These are phyloP conservation scores for Drosophila rhopaloa DNA, from an alignment of 1,140 invertebrate species.

Conservation along the genomic window DNA sequence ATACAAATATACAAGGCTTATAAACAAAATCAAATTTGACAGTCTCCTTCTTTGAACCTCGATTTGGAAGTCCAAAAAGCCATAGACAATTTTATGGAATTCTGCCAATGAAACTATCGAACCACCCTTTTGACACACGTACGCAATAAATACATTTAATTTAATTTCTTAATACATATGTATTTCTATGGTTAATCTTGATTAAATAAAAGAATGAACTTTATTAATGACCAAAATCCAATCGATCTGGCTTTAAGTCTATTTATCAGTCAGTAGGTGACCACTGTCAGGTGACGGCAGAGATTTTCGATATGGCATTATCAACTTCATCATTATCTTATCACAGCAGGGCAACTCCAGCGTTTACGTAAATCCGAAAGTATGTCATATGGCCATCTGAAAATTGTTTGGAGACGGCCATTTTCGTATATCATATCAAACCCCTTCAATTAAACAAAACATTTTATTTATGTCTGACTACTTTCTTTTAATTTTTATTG, in stretches of 20 bases:
- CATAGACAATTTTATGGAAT: too few relatives aligned
- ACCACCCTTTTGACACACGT: too few relatives aligned
- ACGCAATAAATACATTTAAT: too few relatives aligned
- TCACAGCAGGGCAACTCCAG: conserved; percentile 26
- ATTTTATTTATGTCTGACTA: conserved; percentile 4
- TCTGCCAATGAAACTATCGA: too few relatives aligned
- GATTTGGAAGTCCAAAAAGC: too few relatives aligned
- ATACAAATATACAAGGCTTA: too few relatives aligned
- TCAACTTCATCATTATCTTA: conserved; percentile 62
- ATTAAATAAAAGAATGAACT: too few relatives aligned
- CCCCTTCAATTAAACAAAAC: background rate
- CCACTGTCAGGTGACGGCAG: conserved; percentile 46
- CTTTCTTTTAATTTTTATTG: conserved; percentile 65
- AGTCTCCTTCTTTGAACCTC: too few relatives aligned
- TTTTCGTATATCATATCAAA: too few relatives aligned
- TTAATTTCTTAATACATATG: too few relatives aligned
- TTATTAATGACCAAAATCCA: conserved; percentile 4
- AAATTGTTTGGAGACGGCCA: background rate
- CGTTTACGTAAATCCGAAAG: conserved; percentile 40
- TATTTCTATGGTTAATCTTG: too few relatives aligned
- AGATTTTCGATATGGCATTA: conserved; percentile 62
- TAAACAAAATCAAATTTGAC: too few relatives aligned
- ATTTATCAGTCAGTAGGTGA: conserved; percentile 42
- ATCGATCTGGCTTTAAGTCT: conserved; percentile 58
- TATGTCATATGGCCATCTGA: conserved; percentile 19